These are phyloP conservation scores for Agonopterix heracliana DNA, from an alignment of 2,888 invertebrate genomes.

Conservation along the genomic window DNA sequence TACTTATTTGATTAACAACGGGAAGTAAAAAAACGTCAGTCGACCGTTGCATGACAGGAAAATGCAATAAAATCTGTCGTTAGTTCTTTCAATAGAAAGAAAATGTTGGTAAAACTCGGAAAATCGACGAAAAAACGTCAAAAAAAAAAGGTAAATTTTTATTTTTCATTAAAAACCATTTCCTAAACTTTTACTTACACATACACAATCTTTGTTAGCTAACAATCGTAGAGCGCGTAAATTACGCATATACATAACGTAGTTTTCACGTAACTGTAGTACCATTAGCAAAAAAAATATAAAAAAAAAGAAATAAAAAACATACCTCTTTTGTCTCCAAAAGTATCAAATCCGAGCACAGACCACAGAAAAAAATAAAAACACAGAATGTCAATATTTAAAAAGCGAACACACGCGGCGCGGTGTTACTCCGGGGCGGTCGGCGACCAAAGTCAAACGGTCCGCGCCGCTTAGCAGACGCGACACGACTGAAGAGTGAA, in stretches of 20 bases:
- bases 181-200: too few species aligned
- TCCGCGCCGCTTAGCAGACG: slow-evolving; percentile 52
- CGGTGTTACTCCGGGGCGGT: slow-evolving; percentile 15
- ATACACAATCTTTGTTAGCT: too few species aligned
- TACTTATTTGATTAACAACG: slow-evolving; percentile 6
- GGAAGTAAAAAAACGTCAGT: slow-evolving; percentile 9
- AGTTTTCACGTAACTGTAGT: neutral
- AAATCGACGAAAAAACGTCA: neutral
- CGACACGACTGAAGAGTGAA: slow-evolving; percentile 37
- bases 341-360: slow-evolving; percentile 51
- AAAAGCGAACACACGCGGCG: slow-evolving; percentile 56
- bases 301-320: slow-evolving; percentile 18
- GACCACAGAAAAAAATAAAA: slow-evolving; percentile 44
- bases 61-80: neutral
- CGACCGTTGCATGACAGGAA: slow-evolving; percentile 8
- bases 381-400: slow-evolving; percentile 31
- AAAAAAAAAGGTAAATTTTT: neutral
- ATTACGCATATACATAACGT: neutral
- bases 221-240: too few species aligned
- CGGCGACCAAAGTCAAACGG: slow-evolving; percentile 22
- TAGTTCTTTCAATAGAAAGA: too few species aligned
- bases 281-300: neutral
- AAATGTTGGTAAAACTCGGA: neutral
- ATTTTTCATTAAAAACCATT: too few species aligned
- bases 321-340: slow-evolving; percentile 39